Conservation (phyloP, 1,140 invertebrate species). For the Drosophila albomicans region DNA sequence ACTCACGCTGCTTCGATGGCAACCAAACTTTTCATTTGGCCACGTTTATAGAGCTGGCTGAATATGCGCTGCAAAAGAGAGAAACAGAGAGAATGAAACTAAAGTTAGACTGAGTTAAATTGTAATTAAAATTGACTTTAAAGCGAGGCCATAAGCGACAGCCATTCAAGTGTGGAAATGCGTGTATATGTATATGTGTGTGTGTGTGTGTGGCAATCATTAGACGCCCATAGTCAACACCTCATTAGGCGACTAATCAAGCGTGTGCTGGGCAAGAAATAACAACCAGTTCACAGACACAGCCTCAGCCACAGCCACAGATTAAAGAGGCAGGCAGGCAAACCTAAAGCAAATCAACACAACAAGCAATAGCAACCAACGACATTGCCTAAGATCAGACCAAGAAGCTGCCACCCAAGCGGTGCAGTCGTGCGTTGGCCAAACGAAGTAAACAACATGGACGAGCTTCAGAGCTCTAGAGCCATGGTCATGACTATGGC, state of each 20-base stretch:
- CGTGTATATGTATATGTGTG: conserved; percentile 20
- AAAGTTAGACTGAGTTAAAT: conserved; percentile 22
- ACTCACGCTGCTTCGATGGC: conserved; percentile 67
- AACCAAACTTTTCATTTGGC: conserved; percentile 76
- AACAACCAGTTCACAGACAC: conserved; percentile 68
- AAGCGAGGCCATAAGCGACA: conserved; percentile 37
- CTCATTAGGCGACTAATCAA: conserved; percentile 84
- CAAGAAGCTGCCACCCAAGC: conserved; percentile 18
- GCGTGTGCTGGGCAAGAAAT: conserved; percentile 71
- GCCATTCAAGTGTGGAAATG: conserved; percentile 37
- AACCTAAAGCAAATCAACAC: conserved; percentile 65
- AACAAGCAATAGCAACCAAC: conserved; percentile 29
- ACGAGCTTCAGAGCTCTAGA: background rate
- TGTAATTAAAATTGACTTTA: conserved; percentile 65
- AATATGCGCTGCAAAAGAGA: conserved; percentile 17
- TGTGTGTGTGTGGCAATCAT: conserved; percentile 62
- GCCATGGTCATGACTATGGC: background rate
- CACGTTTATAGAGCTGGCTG: conserved; percentile 20
- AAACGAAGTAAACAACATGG: conserved; percentile 49
- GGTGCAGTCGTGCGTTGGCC: conserved; percentile 49
- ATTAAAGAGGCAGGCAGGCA: conserved; percentile 23
- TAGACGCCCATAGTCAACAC: conserved; percentile 80
- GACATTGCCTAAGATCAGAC: conserved; percentile 28
- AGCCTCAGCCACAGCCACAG: conserved; percentile 49
- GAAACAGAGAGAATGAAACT: background rate